Evolutionary conservation across 2,113 vertebrate species (phyloP).

Genomic region (Barbus barbus): DNA sequence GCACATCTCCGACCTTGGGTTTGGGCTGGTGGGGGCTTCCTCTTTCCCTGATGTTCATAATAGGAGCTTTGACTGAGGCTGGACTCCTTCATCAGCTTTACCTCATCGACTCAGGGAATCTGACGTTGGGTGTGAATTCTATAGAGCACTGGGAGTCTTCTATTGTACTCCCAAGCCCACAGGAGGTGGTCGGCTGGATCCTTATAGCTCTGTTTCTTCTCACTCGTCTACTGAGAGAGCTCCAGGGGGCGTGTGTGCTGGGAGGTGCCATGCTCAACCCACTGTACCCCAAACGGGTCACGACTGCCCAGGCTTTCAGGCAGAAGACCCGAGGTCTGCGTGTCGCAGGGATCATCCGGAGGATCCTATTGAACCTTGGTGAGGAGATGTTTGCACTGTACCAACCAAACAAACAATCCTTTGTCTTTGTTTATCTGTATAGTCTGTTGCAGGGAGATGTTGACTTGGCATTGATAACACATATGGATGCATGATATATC

Average conservation of each 20-base stretch:
- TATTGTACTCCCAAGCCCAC: constrained; percentile 60
- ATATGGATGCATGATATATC: neutral
- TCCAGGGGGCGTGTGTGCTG: constrained; percentile 88
- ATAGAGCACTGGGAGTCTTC: constrained; percentile 1
- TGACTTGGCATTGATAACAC: neutral
- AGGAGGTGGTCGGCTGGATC: constrained; percentile 82
- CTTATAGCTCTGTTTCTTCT: constrained; percentile 81
- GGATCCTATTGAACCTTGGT: constrained; percentile 91
- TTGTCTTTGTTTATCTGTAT: neutral
- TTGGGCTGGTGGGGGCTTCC: constrained; percentile 81
- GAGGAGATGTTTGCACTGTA: constrained; percentile 58
- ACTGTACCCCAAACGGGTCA: constrained; percentile 88
- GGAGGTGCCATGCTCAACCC: constrained; percentile 92
- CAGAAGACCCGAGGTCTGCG: constrained; percentile 82
- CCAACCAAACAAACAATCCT: too few species aligned
- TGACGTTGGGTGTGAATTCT: too few species aligned
- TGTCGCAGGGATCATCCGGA: constrained; percentile 82
- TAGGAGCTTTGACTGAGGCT: constrained; percentile 80
- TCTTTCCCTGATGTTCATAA: constrained; percentile 78
- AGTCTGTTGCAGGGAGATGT: neutral
- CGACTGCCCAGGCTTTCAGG: constrained; percentile 82
- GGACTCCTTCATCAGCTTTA: constrained; percentile 84
- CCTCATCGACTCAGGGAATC: constrained; percentile 31
- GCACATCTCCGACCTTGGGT: constrained; percentile 64
- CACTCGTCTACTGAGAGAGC: constrained; percentile 85